Evolutionary conservation across 2,888 invertebrate species (phyloP).

Genomic region (Drosophila koepferae): DNA sequence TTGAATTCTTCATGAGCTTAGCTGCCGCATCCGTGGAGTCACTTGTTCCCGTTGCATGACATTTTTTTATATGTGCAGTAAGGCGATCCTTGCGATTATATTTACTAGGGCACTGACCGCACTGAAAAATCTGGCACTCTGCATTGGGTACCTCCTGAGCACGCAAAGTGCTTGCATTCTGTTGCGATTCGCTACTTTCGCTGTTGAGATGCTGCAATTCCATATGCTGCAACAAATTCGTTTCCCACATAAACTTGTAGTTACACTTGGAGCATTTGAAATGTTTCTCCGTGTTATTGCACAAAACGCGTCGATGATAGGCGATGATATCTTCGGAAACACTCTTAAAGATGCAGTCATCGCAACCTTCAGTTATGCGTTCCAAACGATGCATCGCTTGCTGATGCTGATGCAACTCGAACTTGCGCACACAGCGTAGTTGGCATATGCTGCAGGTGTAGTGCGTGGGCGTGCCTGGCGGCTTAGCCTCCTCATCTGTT

Average conservation of each 20-base stretch:
- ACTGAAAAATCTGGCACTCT: slow-evolving; percentile 73
- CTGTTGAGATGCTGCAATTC: slow-evolving; percentile 60
- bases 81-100: slow-evolving; percentile 83
- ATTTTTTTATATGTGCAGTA: slow-evolving; percentile 80
- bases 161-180: neutral
- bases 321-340: slow-evolving; percentile 86
- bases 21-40: neutral
- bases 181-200: slow-evolving; percentile 19
- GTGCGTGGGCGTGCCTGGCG: slow-evolving; percentile 27
- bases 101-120: slow-evolving; percentile 79
- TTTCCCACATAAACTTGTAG: slow-evolving; percentile 83
- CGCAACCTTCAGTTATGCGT: slow-evolving; percentile 86
- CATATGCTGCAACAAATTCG: slow-evolving; percentile 80
- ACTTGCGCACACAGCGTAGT: slow-evolving; percentile 78
- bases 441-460: slow-evolving; percentile 81
- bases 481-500: slow-evolving; percentile 81
- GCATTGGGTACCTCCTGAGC: neutral
- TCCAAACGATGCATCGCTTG: slow-evolving; percentile 84
- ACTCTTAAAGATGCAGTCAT: slow-evolving; percentile 87
- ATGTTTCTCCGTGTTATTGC: slow-evolving; percentile 78
- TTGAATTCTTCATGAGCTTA: neutral
- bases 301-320: slow-evolving; percentile 86
- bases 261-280: slow-evolving; percentile 79
- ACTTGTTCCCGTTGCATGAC: slow-evolving; percentile 49
- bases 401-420: slow-evolving; percentile 82